A percentile compares a stretch with the other conserved stretches of the same genome.
phyloP scores from a whole-genome alignment of 2,113 vertebrate genomes.

The Drymodes brunneopygia region DNA sequence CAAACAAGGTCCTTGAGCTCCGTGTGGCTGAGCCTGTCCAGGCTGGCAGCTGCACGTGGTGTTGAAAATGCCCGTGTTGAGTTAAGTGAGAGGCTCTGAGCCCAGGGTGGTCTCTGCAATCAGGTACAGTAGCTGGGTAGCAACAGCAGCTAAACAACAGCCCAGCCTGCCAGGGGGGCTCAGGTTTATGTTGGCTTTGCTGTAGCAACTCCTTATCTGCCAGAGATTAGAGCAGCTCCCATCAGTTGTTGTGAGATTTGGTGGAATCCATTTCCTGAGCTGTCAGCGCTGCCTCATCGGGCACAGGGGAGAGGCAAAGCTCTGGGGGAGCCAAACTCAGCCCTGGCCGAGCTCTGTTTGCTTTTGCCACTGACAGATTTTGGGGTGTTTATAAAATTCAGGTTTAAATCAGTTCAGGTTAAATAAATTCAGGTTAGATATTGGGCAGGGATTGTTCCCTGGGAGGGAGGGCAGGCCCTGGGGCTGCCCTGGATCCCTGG shows the following conservation, averaged over 20 bases:
- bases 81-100: conserved; percentile 52
- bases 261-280: conserved; percentile 65
- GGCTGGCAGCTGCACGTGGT: conserved; percentile 13
- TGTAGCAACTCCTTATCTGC: conserved; percentile 78
- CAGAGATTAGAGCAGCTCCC: conserved; percentile 53
- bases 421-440: background rate
- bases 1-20: background rate
- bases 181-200: conserved; percentile 71
- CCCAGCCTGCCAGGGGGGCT: conserved; percentile 31
- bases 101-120: conserved; percentile 43
- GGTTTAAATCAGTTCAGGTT: background rate
- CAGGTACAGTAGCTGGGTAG: conserved; percentile 37
- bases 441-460: background rate
- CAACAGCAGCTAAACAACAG: conserved; percentile 42
- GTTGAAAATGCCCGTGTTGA: conserved; percentile 69
- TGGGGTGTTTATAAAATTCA: background rate
- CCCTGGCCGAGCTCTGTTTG: rapidly evolving
- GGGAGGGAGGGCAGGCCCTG: background rate
- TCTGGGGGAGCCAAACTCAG: background rate
- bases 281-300: conserved; percentile 27
- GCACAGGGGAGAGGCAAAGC: background rate
- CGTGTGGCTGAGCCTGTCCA: conserved; percentile 66
- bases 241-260: conserved; percentile 53
- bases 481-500: background rate
- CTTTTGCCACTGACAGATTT: background rate